Evolutionary conservation across 1,140 invertebrate species (phyloP).

Genomic region (Brachionus asplanchnoidis): DNA sequence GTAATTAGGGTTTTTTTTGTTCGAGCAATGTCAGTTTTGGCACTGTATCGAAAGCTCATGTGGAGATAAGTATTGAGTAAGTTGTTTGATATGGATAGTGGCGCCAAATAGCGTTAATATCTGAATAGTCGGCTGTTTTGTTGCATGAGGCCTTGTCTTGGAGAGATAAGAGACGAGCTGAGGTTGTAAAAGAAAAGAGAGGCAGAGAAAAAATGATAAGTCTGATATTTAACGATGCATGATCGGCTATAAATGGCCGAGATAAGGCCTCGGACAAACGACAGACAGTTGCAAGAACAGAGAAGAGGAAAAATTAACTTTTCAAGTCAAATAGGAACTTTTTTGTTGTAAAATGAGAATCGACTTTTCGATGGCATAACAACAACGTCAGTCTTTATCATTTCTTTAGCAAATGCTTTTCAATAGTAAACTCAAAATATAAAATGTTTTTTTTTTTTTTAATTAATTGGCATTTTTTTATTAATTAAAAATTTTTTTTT

Average conservation of each 20-base stretch:
- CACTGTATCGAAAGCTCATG: not conserved
- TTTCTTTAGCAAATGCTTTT: not conserved
- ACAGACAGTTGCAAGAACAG: not conserved
- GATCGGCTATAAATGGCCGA: not conserved
- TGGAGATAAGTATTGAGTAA: slow-evolving; percentile 34
- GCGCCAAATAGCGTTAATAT: slow-evolving; percentile 20
- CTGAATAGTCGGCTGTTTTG: not conserved
- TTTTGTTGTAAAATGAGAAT: too few species aligned
- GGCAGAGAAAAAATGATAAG: not conserved
- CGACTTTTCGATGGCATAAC: too few species aligned
- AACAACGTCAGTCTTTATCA: too few species aligned
- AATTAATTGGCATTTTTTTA: not conserved
- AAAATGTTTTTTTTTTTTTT: not conserved
- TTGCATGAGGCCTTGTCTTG: not conserved
- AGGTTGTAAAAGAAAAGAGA: not conserved
- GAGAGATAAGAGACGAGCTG: not conserved
- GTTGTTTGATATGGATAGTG: not conserved
- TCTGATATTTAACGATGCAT: slow-evolving; percentile 36
- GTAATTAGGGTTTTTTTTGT: not conserved
- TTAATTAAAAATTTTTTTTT: not conserved
- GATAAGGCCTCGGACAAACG: not conserved
- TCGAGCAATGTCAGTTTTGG: not conserved
- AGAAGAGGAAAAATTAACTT: not conserved
- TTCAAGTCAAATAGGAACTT: too few species aligned
- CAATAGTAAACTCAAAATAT: not conserved